A percentile compares a stretch with the other conserved stretches of the same genome.
These are phyloP conservation scores for Cervus canadensis DNA, from an alignment of 2,113 vertebrate species.

Conservation along the genomic window DNA sequence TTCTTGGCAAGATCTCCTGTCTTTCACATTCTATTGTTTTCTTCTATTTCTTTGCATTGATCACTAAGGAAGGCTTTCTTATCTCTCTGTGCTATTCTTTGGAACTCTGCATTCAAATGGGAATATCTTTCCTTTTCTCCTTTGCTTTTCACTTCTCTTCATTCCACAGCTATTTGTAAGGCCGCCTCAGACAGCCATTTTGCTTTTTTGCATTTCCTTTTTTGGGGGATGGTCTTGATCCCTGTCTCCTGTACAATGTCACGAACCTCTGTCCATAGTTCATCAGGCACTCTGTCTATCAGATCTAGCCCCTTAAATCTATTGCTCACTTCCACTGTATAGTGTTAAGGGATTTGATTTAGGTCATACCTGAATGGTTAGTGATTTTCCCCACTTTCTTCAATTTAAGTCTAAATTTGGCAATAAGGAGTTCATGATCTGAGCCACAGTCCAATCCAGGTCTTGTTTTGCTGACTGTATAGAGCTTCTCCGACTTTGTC, in stretches of 20 bases:
- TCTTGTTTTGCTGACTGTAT: background rate
- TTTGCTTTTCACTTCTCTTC: background rate
- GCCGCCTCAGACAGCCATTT: background rate
- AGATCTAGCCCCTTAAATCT: background rate
- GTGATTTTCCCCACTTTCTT: background rate
- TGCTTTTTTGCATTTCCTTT: background rate
- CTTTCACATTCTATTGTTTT: background rate
- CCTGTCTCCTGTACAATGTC: background rate
- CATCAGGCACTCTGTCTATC: background rate
- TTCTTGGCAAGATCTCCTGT: background rate
- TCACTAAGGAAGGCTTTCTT: background rate
- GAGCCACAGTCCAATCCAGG: background rate
- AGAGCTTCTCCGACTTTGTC: background rate
- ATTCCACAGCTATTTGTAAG: background rate
- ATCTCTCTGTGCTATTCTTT: background rate
- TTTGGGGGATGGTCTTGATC: background rate
- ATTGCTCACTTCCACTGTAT: background rate
- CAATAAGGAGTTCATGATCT: background rate
- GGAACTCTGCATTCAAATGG: background rate
- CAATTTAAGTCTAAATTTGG: background rate
- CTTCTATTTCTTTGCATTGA: background rate
- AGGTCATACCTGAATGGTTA: background rate
- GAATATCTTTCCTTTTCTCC: background rate
- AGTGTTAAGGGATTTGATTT: background rate
- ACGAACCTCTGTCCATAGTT: accelerated